Evolutionary conservation across 2,113 vertebrate species (phyloP).

Genomic region (Chaetodon trifascialis): DNA sequence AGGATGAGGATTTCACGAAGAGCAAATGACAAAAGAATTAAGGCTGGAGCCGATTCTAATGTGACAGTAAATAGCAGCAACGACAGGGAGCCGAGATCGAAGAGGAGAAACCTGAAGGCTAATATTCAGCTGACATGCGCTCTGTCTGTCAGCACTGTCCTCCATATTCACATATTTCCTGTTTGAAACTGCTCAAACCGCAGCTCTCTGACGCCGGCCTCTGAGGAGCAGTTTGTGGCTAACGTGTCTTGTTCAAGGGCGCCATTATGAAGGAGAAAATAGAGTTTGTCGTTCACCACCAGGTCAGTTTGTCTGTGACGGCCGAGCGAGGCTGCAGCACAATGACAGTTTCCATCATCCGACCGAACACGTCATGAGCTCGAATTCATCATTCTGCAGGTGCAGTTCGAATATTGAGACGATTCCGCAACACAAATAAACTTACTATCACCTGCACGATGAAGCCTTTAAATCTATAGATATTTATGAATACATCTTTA

Average conservation of each 20-base stretch:
- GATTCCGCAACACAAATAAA: too few relatives aligned
- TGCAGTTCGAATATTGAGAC: too few relatives aligned
- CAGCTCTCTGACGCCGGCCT: slow-evolving; percentile 3
- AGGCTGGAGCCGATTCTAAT: not conserved
- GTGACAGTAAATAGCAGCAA: not conserved
- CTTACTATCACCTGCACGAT: too few relatives aligned
- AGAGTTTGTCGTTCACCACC: not conserved
- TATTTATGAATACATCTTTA: too few relatives aligned
- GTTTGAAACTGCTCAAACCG: slow-evolving; percentile 38
- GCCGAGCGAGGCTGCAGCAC: slow-evolving; percentile 1
- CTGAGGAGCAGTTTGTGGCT: slow-evolving; percentile 18
- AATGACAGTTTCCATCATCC: not conserved
- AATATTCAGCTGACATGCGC: not conserved
- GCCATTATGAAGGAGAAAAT: not conserved
- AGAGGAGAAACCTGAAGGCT: not conserved
- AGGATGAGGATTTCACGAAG: not conserved
- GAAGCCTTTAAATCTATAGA: too few relatives aligned
- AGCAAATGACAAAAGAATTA: not conserved
- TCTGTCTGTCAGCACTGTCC: not conserved
- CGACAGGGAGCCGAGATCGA: not conserved
- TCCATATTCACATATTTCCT: slow-evolving; percentile 33
- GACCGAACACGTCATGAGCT: not conserved
- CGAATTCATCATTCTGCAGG: not conserved
- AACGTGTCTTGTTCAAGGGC: slow-evolving; percentile 22
- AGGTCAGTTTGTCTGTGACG: slow-evolving; percentile 25